phyloP scores from a whole-genome alignment of 37 sponge, comb jelly and placozoan species.

The Ianthella basta region DNA sequence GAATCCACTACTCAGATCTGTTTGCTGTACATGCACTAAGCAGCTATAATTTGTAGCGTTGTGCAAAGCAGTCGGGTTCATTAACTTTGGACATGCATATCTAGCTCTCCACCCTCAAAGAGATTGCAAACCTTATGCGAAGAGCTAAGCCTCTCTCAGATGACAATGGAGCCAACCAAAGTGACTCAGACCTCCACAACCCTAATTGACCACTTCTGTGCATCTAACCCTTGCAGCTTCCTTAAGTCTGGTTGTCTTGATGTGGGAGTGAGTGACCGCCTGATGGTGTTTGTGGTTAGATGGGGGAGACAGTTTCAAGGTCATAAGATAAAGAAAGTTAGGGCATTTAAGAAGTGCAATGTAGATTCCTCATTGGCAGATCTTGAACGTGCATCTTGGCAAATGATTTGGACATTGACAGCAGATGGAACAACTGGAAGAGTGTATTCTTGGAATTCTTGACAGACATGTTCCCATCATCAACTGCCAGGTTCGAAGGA shows the following conservation, averaged over 20 bases:
- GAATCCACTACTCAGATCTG: too few relatives aligned
- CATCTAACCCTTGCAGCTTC: background rate
- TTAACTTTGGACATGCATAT: too few relatives aligned
- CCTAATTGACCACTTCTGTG: slow-evolving; percentile 2
- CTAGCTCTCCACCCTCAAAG: slow-evolving; percentile 2
- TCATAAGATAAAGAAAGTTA: slow-evolving; percentile 5
- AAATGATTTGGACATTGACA: background rate
- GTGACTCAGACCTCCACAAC: background rate
- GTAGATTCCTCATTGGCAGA: slow-evolving; percentile 1
- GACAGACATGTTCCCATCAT: background rate
- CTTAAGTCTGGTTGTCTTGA: background rate
- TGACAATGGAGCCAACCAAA: background rate
- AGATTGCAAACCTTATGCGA: background rate
- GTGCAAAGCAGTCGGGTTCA: too few relatives aligned
- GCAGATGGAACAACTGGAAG: slow-evolving; percentile 6
- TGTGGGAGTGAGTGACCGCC: background rate
- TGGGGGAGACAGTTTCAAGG: background rate
- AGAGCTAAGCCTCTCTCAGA: background rate
- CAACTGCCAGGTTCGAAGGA: background rate
- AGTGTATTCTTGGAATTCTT: slow-evolving; percentile 1
- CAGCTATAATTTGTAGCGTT: too few relatives aligned
- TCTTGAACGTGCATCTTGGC: background rate
- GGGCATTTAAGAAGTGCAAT: background rate
- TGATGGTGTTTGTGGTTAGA: slow-evolving; percentile 6
- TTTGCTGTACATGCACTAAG: too few relatives aligned